phyloP scores from a whole-genome alignment of 2,888 invertebrate species.

The Clunio marinus region DNA sequence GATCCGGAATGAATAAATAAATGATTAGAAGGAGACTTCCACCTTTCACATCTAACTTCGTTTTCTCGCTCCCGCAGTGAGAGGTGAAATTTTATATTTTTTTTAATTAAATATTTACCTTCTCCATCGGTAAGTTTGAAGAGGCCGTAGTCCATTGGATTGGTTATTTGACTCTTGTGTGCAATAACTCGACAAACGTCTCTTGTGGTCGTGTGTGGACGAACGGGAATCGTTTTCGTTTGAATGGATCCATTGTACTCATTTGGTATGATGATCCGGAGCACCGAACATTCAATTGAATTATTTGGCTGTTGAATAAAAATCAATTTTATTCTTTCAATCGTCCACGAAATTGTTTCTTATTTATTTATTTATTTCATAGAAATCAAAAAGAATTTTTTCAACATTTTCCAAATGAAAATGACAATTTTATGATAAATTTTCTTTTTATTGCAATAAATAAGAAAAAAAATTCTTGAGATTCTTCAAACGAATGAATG shows the following conservation, averaged over 20 bases:
- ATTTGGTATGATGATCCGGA: constrained; percentile 90
- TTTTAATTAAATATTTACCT: constrained; percentile 55
- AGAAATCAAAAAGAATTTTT: constrained; percentile 49
- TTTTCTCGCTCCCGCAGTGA: not conserved
- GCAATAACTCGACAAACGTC: constrained; percentile 94
- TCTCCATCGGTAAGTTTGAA: constrained; percentile 86
- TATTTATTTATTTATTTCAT: no score
- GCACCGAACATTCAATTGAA: constrained; percentile 58
- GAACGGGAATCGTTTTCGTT: constrained; percentile 85
- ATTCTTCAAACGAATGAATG: not conserved
- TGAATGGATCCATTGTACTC: constrained; percentile 89
- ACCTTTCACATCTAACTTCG: no score
- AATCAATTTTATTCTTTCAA: constrained; percentile 12
- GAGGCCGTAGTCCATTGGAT: constrained; percentile 92
- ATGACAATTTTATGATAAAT: not conserved
- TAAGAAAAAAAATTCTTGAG: not conserved
- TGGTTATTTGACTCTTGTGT: constrained; percentile 91
- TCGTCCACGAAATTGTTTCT: constrained; percentile 16
- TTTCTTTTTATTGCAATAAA: not conserved
- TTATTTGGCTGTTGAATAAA: constrained; percentile 31
- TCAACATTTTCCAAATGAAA: constrained; percentile 52
- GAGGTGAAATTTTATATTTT: constrained; percentile 17
- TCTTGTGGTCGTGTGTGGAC: constrained; percentile 87
- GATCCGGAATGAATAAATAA: constrained; percentile 29
- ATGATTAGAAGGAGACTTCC: constrained; percentile 7